Base-by-base conservation (phyloP, 2,888 invertebrate species). In the Teleiodes luculella region DNA sequence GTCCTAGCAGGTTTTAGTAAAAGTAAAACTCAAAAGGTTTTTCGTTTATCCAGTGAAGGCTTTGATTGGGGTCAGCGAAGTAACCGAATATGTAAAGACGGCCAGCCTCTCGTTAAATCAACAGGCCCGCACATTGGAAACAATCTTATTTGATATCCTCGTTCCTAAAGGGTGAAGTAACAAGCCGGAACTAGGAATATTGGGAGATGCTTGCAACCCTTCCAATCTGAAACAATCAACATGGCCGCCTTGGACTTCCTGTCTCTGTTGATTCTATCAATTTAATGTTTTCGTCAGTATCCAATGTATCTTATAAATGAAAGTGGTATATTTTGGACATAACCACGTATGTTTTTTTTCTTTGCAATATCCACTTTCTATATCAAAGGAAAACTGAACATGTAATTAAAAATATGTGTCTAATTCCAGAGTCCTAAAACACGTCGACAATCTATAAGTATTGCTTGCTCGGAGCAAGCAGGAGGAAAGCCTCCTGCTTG, bases 71-170 rank as follows among this genome's bases (percentile, higher is more conserved):
- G 31, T 31, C 31, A 14, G 37, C 13, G 47, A 37, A 56, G 52
- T 48, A 53, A 53, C 56, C 14, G 53, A 50, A 56, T 56, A 56
- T 52, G 55, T 52, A 49, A 43, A 48, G 31, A 16, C 41, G 36
- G 2, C 35, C 30, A 45, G 54, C 52, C 43, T 68, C 68, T 68
- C 60, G 68, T 70, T 73, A 70, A 55, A 11, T 20, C 49, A 53
- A 60, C 61, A 59, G 55, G 58, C 57, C 57, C 61, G 66, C 62
- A 65, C 62, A 64, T 67, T 68, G 66, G 63, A 68, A 72, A 73
- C 74, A 74, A 78, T 76, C 71, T 68, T 73, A 79, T 82, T 82
- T 82, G 78, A 72, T 76, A 77, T 78, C 76, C 71, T 61, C 66
- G 60, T 48, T 60, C 53, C 62, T 72, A 70, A 71, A 73, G 73